These are phyloP conservation scores for Leucoraja ocellata DNA, from an alignment of 2,797 vertebrate species.

Conservation along the genomic window DNA sequence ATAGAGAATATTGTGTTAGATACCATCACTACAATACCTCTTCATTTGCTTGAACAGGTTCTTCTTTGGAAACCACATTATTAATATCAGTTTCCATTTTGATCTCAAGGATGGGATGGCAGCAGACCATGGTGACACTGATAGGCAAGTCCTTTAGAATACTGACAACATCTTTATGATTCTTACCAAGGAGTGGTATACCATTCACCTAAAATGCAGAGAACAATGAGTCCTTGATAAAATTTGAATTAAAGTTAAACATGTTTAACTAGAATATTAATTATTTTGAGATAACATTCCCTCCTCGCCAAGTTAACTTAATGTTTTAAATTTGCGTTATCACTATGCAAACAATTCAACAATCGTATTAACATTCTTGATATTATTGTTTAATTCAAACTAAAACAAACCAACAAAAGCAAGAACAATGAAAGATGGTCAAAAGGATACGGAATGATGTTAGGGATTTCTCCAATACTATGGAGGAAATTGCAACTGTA, in stretches of 20 bases:
- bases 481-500: background rate
- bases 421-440: background rate
- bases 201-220: conserved; percentile 74
- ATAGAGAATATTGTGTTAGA: conserved; percentile 41
- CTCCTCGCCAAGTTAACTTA: background rate
- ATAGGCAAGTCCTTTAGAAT: conserved; percentile 89
- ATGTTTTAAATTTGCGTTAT: background rate
- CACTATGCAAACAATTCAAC: background rate
- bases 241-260: background rate
- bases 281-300: background rate
- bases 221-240: background rate
- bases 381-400: background rate
- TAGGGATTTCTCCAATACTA: background rate
- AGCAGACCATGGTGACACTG: conserved; percentile 82
- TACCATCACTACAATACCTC: conserved; percentile 58
- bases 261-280: background rate
- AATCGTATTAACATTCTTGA: background rate
- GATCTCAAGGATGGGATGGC: conserved; percentile 64
- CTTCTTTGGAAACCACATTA: conserved; percentile 50
- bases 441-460: background rate
- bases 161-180: conserved; percentile 83
- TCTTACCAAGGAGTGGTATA: conserved; percentile 83
- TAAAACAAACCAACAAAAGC: background rate
- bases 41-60: conserved; percentile 53
- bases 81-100: conserved; percentile 53